Base-by-base conservation (phyloP, 2,113 vertebrate genomes). In the Thryonomys swinderianus region DNA sequence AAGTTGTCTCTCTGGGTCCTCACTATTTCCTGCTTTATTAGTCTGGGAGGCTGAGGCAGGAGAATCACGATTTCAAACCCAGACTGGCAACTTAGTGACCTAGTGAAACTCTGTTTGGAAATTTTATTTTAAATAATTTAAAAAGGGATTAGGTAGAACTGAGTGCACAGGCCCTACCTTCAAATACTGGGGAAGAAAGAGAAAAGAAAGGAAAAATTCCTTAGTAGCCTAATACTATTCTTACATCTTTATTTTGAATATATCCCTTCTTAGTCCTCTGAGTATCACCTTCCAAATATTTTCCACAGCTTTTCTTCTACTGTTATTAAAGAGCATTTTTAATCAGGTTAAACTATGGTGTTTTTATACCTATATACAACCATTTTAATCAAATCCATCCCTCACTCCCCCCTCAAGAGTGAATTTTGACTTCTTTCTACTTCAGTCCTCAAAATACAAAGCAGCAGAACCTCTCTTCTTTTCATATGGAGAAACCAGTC, bases 301-400 rank as follows among this genome's bases (percentile, higher is more conserved):
- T 94, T 57, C 92, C 83, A 69, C 86, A 94, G 92, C 82, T 93
- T 59, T 87, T 93, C 82, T 55, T 79, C 88, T 80, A 86, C 30
- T 95, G 79, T 74, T 90, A 84, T 94, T 96, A 88, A 95, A 57
- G 94, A 74, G 42, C 42, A 74, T 74, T 48, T 74, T 45, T 16
- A 42, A 45, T 30, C 71, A 48, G 71, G 42, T 45, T 74, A 45
- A 25, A 30, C 25, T 45, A 17, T 17, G 42, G 12, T 5, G 8
- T 42, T 73, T 45, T 14, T 13, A 30, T 17, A 74, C 25, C 25
- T 74, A 42, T 13, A 27, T 16, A 30, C 13, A 45, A 3, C 71
- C 42, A 48, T 42, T 74, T 10, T 17, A 13, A 1, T 17, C 71
- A 74, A 8, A 8, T 74, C 71, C 71, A 14, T 30, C 25, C 42